Evolutionary conservation across 37 sponge, comb jelly and placozoan species (phyloP).

Genomic region (Geodia barretti): DNA sequence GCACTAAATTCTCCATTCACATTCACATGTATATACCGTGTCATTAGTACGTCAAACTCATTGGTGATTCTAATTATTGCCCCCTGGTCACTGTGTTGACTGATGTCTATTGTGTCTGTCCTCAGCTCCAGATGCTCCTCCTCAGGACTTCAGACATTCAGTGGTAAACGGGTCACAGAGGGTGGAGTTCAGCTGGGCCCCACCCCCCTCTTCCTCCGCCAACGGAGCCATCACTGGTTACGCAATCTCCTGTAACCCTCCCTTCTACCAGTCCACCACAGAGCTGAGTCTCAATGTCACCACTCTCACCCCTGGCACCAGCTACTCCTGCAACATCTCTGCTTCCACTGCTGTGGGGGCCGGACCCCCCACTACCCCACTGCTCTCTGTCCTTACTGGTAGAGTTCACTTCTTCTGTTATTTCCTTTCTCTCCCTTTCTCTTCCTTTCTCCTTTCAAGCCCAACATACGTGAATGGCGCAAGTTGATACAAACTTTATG

Average conservation of each 20-base stretch:
- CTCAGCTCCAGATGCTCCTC: slow-evolving; percentile 18
- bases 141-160: background rate
- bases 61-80: too few relatives aligned
- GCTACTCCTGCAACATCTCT: slow-evolving; percentile 6
- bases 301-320: slow-evolving; percentile 1
- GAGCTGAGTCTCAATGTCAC: background rate
- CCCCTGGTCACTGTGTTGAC: too few relatives aligned
- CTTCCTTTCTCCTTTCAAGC: too few relatives aligned
- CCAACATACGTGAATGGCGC: too few relatives aligned
- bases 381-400: background rate
- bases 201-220: background rate
- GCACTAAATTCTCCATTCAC: too few relatives aligned
- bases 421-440: too few relatives aligned
- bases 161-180: background rate
- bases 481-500: too few relatives aligned
- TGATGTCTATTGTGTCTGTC: background rate
- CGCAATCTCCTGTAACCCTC: slow-evolving; percentile 9
- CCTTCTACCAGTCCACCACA: background rate
- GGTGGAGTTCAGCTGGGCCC: background rate
- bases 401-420: too few relatives aligned
- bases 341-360: slow-evolving; percentile 12
- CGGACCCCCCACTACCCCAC: background rate
- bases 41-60: too few relatives aligned
- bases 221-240: slow-evolving; percentile 22
- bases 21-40: too few relatives aligned